A percentile compares a stretch with the other conserved stretches of the same genome.
These are phyloP conservation scores for Suncus etruscus DNA, from an alignment of 2,113 vertebrate species.

Conservation along the genomic window DNA sequence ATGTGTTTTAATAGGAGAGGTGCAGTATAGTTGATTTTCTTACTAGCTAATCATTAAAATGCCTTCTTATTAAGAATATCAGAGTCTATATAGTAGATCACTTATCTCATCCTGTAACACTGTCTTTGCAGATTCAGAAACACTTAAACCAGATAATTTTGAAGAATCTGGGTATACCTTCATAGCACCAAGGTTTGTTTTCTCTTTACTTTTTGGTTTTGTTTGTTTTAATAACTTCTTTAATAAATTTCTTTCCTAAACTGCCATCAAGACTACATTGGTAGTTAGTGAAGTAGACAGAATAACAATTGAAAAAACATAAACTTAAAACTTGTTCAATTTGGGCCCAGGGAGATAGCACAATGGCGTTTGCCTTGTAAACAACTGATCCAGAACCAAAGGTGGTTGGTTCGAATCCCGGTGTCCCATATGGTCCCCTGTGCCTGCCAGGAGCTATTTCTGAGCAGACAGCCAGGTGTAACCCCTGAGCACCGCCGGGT, in stretches of 20 bases:
- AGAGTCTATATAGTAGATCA: not conserved
- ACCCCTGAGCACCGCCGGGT: too few relatives aligned
- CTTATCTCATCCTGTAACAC: constrained; percentile 69
- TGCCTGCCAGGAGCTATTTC: too few relatives aligned
- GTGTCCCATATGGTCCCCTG: too few relatives aligned
- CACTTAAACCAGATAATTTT: constrained; percentile 92
- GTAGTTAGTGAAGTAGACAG: not conserved
- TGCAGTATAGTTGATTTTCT: constrained; percentile 7
- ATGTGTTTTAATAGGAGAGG: not conserved
- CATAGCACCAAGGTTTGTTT: constrained; percentile 95
- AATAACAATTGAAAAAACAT: constrained; percentile 6
- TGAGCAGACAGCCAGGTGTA: too few relatives aligned
- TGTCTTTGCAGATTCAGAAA: constrained; percentile 91
- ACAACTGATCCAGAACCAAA: too few relatives aligned
- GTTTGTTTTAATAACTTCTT: not conserved
- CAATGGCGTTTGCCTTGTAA: too few relatives aligned
- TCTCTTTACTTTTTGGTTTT: not conserved
- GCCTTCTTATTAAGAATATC: not conserved
- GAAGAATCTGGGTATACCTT: constrained; percentile 95
- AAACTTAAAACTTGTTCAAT: not conserved
- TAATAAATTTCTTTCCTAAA: not conserved
- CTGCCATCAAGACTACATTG: not conserved
- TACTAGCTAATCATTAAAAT: constrained; percentile 19
- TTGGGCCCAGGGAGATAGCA: too few relatives aligned
- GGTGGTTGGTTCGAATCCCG: too few relatives aligned